Base-by-base conservation (phyloP, 35 echinoderm and acorn worm species). In the Amphiura filiformis region DNA sequence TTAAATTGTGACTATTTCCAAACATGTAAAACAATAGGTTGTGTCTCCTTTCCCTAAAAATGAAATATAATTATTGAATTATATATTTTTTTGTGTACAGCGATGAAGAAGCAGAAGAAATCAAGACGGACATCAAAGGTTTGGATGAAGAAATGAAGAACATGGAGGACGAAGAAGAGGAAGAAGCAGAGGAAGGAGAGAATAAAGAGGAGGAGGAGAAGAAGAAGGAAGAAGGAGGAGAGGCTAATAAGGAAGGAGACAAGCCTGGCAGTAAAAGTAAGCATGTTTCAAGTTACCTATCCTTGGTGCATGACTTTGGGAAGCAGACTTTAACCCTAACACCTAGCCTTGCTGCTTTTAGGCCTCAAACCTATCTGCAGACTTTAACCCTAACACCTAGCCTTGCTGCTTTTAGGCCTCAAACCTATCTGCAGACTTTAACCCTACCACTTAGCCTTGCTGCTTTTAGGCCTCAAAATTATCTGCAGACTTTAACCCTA, bases 121-220 rank as follows among this genome's bases (percentile, higher is more conserved):
- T 79, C 49, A 99, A 94, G 57, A 84, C 89, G n/a, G 96, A 94
- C 84, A 97, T 97, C 78, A 97, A 93, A 44, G 96, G 96, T n/a
- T 76, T 99, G n/a, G 92, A 94, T 82, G 83, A 94, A 76, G 96
- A 99, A 77, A 37, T 94, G 34, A 86, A 92, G 61, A 91, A 99
- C 70, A 92, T 97, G 15, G 92, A 99, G 26, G 61, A 70, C 26
- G 94, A 97, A 18, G 91, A 93, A 28, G 75, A 93, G 34, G 91
- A 97, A 34, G 82, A 93, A 26, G 91, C 87, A 77, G 95, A 93
- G 42, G 83, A 81, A 1, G 47, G 80, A 13, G 83, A 70, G 0
- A 70, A 70, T 3, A n/a, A 11, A 3, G 34, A 85, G 39, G 83
- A 38, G 28, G 44, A 85, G 35, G 83, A 85, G 23, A 56, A 61